These are phyloP conservation scores for Agriopis aurantiaria DNA, from an alignment of 2,888 invertebrate genomes.

Conservation along the genomic window DNA sequence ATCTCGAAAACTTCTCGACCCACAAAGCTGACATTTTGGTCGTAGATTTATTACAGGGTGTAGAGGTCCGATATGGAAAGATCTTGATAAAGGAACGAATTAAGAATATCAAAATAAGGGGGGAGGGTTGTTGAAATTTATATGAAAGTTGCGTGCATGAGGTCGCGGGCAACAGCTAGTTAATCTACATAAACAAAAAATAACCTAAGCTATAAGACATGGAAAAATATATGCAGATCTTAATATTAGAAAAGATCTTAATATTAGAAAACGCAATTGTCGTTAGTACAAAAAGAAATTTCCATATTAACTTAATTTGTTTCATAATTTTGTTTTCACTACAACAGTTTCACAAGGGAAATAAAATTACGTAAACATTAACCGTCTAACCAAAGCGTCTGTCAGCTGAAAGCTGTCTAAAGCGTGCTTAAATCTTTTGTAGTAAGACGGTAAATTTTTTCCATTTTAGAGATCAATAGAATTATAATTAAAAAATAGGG, in stretches of 20 bases:
- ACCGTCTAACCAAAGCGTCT: too few relatives aligned
- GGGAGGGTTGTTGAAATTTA: too few relatives aligned
- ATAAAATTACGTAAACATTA: background rate
- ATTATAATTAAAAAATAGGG: background rate
- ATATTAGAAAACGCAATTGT: conserved; percentile 18
- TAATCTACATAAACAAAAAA: background rate
- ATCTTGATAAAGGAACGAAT: too few relatives aligned
- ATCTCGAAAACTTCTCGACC: conserved; percentile 28
- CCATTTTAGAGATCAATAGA: conserved; percentile 28
- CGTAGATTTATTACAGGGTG: too few relatives aligned
- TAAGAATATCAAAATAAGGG: too few relatives aligned
- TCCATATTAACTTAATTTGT: conserved; percentile 8
- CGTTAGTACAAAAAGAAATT: conserved; percentile 27
- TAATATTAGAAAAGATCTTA: conserved; percentile 14
- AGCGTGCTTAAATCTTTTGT: too few relatives aligned
- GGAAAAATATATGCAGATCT: conserved; percentile 30
- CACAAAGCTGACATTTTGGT: background rate
- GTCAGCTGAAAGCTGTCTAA: too few relatives aligned
- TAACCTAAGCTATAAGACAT: conserved; percentile 11
- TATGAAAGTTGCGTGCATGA: too few relatives aligned
- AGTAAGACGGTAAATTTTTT: too few relatives aligned
- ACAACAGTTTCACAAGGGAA: conserved; percentile 5
- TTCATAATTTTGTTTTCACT: conserved; percentile 1
- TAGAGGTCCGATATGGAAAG: too few relatives aligned
- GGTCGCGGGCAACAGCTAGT: too few relatives aligned